Conservation (phyloP, 1,140 invertebrate genomes). For the Bactericera cockerelli region DNA sequence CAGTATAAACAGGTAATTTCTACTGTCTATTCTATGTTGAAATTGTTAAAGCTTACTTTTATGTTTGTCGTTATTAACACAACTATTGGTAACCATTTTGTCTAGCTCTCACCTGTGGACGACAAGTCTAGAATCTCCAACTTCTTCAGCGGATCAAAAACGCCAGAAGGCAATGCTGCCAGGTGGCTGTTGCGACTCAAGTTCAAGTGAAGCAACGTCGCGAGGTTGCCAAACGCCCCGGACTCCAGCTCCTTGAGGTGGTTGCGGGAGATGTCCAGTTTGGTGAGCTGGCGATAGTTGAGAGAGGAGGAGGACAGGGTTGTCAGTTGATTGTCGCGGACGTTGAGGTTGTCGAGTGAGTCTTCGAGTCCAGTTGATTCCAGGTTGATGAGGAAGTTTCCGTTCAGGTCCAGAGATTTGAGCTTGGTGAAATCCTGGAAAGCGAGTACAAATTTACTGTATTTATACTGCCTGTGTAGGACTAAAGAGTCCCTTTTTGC, state of each 20-base stretch:
- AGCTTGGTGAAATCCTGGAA: constrained; percentile 48
- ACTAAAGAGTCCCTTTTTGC: too few relatives aligned
- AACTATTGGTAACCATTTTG: too few relatives aligned
- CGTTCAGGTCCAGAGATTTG: constrained; percentile 54
- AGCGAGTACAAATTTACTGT: constrained; percentile 3
- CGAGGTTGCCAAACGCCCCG: constrained; percentile 49
- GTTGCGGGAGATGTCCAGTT: constrained; percentile 63
- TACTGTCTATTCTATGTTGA: too few relatives aligned
- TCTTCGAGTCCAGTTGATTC: constrained; percentile 58
- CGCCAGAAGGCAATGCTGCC: constrained; percentile 35
- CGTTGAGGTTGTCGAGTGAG: constrained; percentile 49
- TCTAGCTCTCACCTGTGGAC: too few relatives aligned
- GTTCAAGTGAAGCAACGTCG: constrained; percentile 53
- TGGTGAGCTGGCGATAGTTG: constrained; percentile 43
- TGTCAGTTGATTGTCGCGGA: constrained; percentile 59
- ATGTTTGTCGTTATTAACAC: too few relatives aligned
- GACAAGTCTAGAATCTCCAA: constrained; percentile 55
- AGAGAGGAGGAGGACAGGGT: constrained; percentile 45
- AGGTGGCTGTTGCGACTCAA: constrained; percentile 59
- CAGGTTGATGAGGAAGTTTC: constrained; percentile 56
- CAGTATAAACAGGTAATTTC: too few relatives aligned
- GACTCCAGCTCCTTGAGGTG: constrained; percentile 48
- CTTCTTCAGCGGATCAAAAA: constrained; percentile 41
- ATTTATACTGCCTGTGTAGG: too few relatives aligned
- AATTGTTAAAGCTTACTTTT: too few relatives aligned